These are phyloP conservation scores for Caenorhabditis doughertyi DNA, from an alignment of 2,888 invertebrate species.

Conservation along the genomic window DNA sequence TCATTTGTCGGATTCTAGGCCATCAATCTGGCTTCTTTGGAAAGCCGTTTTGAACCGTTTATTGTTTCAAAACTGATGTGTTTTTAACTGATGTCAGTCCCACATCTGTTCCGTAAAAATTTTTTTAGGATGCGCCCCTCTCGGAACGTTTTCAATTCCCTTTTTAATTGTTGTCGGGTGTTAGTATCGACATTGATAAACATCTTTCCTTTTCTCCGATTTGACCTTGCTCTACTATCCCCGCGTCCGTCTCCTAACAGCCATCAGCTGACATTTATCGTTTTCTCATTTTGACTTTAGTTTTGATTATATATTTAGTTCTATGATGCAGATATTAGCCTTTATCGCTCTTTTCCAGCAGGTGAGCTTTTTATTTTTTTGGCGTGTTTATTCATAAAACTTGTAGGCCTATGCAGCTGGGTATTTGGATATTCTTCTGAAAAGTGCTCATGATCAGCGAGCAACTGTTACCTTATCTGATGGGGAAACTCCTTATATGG, in stretches of 20 bases:
- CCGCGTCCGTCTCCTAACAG: too few relatives aligned
- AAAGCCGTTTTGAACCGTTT: too few relatives aligned
- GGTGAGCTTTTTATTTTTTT: neutral
- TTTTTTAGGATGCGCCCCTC: too few relatives aligned
- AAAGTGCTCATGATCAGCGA: slow-evolving; percentile 23
- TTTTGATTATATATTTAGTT: neutral
- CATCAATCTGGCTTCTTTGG: too few relatives aligned
- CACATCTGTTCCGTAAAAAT: too few relatives aligned
- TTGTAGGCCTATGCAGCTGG: slow-evolving; percentile 25
- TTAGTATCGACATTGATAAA: neutral
- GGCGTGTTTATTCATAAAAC: neutral
- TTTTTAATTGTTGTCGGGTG: too few relatives aligned
- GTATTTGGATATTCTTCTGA: slow-evolving; percentile 25
- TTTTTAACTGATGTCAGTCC: too few relatives aligned
- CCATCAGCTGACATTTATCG: neutral
- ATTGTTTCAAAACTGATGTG: too few relatives aligned
- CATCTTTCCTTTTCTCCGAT: slow-evolving; percentile 12
- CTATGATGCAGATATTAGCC: too few relatives aligned
- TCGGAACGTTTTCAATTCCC: too few relatives aligned
- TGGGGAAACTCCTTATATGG: neutral
- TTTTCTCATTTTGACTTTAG: neutral
- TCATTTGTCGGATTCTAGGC: too few relatives aligned
- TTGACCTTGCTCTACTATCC: slow-evolving; percentile 24
- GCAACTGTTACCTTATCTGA: slow-evolving; percentile 27
- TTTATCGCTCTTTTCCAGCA: neutral